A percentile compares a stretch with the other conserved stretches of the same genome.
Conservation (phyloP, 2,113 vertebrate species). For the Condylura cristata region DNA sequence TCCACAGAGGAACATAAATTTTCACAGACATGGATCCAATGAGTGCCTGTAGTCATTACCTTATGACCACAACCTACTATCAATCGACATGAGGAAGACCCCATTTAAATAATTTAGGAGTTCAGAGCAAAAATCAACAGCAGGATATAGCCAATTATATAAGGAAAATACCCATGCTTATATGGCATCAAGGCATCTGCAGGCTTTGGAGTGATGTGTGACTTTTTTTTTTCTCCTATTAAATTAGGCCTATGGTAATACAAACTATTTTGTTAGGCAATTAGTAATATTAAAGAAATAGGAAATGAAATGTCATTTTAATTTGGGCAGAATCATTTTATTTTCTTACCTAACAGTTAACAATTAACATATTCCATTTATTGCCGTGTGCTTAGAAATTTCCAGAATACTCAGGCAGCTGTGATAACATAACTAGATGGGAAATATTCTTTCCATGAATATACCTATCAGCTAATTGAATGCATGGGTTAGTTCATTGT, state of each 20-base stretch:
- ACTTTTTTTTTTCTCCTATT: slow-evolving; percentile 16
- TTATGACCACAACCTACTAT: slow-evolving; percentile 61
- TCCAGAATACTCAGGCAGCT: slow-evolving; percentile 39
- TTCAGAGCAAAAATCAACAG: slow-evolving; percentile 82
- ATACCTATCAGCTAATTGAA: slow-evolving; percentile 51
- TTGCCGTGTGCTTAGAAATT: slow-evolving; percentile 23
- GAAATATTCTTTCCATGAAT: slow-evolving; percentile 43
- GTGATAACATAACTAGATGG: slow-evolving; percentile 27
- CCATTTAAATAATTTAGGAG: slow-evolving; percentile 81
- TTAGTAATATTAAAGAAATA: slow-evolving; percentile 68
- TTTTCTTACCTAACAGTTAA: slow-evolving; percentile 56
- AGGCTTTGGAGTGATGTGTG: slow-evolving; percentile 41
- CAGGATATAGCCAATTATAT: slow-evolving; percentile 80
- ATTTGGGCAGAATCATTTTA: slow-evolving; percentile 63
- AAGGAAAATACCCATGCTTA: slow-evolving; percentile 69
- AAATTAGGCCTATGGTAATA: slow-evolving; percentile 73
- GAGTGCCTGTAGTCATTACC: slow-evolving; percentile 72
- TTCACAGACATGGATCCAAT: slow-evolving; percentile 57
- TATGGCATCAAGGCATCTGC: slow-evolving; percentile 65
- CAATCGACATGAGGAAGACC: slow-evolving; percentile 72
- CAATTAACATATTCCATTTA: slow-evolving; percentile 62
- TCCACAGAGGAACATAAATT: slow-evolving; percentile 48
- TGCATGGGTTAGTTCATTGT: neutral
- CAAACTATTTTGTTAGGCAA: slow-evolving; percentile 70
- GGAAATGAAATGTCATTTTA: slow-evolving; percentile 71